Conservation (phyloP, 2,888 invertebrate species). For the Ypsolopha sequella region DNA sequence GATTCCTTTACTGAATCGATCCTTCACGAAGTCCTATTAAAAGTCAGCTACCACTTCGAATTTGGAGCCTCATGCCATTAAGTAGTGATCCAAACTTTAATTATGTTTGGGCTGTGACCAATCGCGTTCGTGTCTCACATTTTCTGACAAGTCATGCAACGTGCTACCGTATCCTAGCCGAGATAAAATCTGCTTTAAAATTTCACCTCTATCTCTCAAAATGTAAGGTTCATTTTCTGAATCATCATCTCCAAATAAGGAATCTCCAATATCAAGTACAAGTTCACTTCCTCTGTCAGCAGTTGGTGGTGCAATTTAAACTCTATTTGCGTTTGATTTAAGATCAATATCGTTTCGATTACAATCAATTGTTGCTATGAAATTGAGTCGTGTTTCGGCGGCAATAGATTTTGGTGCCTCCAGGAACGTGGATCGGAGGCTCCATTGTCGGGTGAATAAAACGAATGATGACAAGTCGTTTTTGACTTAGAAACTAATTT, state of each 20-base stretch:
- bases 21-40: constrained; percentile 65
- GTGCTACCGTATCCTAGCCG: constrained; percentile 63
- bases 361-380: constrained; percentile 29
- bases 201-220: constrained; percentile 11
- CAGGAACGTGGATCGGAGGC: constrained; percentile 54
- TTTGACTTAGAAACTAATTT: constrained; percentile 66
- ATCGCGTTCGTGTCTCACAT: constrained; percentile 66
- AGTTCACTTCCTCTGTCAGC: constrained; percentile 31
- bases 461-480: constrained; percentile 62
- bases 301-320: constrained; percentile 39
- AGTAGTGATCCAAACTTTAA: constrained; percentile 68
- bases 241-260: neutral
- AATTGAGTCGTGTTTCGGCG: constrained; percentile 43
- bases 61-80: constrained; percentile 64
- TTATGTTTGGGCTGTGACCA: constrained; percentile 69
- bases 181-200: constrained; percentile 23
- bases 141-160: constrained; percentile 66
- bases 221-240: neutral
- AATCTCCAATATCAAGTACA: constrained; percentile 25
- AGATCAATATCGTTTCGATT: constrained; percentile 32
- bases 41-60: constrained; percentile 64
- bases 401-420: constrained; percentile 44
- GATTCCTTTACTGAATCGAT: constrained; percentile 52
- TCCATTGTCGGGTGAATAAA: constrained; percentile 62
- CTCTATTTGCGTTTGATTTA: constrained; percentile 37